Evolutionary conservation across 2,113 vertebrate species (phyloP).

Genomic region (Terrapene triunguis): DNA sequence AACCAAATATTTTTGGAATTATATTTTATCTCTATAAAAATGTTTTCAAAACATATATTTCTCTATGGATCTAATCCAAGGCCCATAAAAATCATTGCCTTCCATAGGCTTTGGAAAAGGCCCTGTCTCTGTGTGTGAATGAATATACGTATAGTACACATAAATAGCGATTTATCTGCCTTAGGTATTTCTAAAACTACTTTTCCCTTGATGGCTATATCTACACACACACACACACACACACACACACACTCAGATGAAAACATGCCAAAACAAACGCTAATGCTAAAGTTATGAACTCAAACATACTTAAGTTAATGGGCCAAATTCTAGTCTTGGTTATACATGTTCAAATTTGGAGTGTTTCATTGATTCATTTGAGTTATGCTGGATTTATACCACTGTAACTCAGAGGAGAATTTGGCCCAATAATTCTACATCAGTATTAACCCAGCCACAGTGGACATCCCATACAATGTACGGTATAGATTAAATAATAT

Average conservation of each 20-base stretch:
- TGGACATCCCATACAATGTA: not conserved
- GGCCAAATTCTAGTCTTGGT: not conserved
- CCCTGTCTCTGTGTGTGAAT: not conserved
- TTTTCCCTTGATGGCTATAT: not conserved
- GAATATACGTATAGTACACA: not conserved
- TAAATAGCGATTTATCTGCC: not conserved
- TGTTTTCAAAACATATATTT: not conserved
- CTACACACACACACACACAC: not conserved
- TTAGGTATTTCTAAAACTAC: not conserved
- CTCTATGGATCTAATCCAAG: not conserved
- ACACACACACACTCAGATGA: not conserved
- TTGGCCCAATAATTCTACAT: not conserved
- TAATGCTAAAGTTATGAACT: not conserved
- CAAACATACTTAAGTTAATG: not conserved
- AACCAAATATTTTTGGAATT: too few species aligned
- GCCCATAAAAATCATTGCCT: not conserved
- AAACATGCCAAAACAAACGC: constrained; percentile 1
- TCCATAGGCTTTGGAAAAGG: fast-evolving
- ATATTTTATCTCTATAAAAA: not conserved
- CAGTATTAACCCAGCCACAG: not conserved
- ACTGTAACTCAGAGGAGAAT: not conserved
- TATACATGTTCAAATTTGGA: not conserved
- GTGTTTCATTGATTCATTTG: constrained; percentile 35
- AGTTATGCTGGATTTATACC: constrained; percentile 25
- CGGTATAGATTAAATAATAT: not conserved